Evolutionary conservation across 2,113 vertebrate species (phyloP), one percentile per base, ranked within the genome.

Genomic region (Cyprichromis sp.): DNA sequence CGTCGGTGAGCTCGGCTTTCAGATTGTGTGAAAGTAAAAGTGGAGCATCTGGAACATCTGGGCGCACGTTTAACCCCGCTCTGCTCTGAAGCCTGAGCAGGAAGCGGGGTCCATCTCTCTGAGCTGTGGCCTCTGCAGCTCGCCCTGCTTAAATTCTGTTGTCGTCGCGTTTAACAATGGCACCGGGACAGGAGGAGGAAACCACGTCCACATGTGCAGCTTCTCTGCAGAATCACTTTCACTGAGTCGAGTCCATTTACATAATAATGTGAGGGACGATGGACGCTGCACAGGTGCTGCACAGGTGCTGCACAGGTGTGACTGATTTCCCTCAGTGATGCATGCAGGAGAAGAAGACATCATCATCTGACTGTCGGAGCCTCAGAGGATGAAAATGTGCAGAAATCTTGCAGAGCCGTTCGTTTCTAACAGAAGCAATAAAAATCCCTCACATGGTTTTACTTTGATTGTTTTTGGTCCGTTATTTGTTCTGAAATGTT

Each of bases 331-430:
- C 53, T 47, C 68, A 29, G 71, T 47, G 9, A 47, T 2, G 40
- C 24, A 19, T 76, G 71, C 14, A 47, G 14, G 42, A 10, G 68
- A 29, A 45, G 68, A 42, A 16, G 8, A 0, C 8, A 2, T 45
- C 24, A 17, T 73, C 68, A 17, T 11, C 6, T 0, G 21, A 11
- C 5, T 71, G 19, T 21, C 1, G 3, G n/a, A 71, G n/a, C 36
- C n/a, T 13, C 38, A 40, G 34, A 21, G 63, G 36, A 71, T 40
- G 36, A 71, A 71, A 6, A 21, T 68, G 19, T n/a, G 11, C 63
- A 40, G 63, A 14, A 14, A 40, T 14, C 36, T 40, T 5, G 0
- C 63, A 68, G 63, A 71, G 36, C 63, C 0, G 34, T 0, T 71
- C 0, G 36, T 71, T 68, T 40, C 36, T 40, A 61, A 66, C 34